Base-by-base conservation (phyloP, 2,113 vertebrate genomes). In the Grus americana region DNA sequence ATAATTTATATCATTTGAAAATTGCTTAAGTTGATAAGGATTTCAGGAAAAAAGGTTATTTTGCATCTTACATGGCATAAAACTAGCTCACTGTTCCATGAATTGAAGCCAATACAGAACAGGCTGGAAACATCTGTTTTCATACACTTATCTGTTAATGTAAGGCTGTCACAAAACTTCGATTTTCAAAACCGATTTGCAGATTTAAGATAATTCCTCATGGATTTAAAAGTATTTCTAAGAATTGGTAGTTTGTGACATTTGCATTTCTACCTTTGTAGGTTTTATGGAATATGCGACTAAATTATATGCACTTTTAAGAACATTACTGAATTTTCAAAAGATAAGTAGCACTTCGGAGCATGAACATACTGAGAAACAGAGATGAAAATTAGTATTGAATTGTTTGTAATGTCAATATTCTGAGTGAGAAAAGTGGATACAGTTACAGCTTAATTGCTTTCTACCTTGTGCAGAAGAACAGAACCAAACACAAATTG, bases 301-400 rank as follows among this genome's bases (percentile, higher is more conserved):
- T 70, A 75, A 95, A 84, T 90, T 78, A 67, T 26, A 91, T 0
- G 4, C 10, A 81, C 40, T 89, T 91, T 79, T 74, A 32, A 86
- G 79, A 94, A 79, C 40, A 84, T 55, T 88, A 94, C 59, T 1
- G 6, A 63, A 78, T 89, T 95, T 89, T 84, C 86, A 57, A 73
- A 94, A 30, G 78, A 5, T 54, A 80, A 75, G 86, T 57, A 87
- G 79, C 65, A 91, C 34, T 94, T 96, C 86, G 65, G 82, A 96
- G 88, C 52, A 79, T 1, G 44, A 96, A 67, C 47, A 93, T 34
- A 81, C 27, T 68, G 68, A 92, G 72, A 96, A 95, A 88, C 38
- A 94, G 67, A 86, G 88, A 87, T 42, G 68, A 92, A 89, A 96
- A 97, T 96, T 95, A 93, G 89, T 87, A 89, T 23, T 72, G 40